Evolutionary conservation across 1,140 invertebrate genomes (phyloP).

Genomic region (Cryptotermes secundus): DNA sequence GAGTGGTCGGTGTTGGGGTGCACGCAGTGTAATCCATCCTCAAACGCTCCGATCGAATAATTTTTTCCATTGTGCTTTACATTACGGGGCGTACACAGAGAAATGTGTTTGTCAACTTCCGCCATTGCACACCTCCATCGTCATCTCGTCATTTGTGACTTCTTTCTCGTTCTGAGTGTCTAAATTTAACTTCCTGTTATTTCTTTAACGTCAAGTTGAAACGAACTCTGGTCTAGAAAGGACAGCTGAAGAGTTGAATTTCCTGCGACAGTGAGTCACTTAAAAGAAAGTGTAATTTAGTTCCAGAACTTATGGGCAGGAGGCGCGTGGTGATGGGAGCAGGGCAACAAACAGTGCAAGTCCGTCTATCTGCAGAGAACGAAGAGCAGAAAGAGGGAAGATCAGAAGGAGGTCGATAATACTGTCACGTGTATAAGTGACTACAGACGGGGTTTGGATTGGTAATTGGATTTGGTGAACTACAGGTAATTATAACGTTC

Average conservation of each 20-base stretch:
- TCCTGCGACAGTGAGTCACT: not conserved
- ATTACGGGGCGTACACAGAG: not conserved
- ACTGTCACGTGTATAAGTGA: no score
- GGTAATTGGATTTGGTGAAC: no score
- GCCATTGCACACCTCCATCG: not conserved
- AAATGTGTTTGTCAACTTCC: not conserved
- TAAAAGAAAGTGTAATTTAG: not conserved
- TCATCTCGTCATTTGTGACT: not conserved
- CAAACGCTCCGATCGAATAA: not conserved
- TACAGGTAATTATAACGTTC: no score
- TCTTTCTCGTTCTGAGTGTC: not conserved
- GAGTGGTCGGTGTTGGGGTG: no score
- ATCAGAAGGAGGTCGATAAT: no score
- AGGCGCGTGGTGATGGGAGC: not conserved
- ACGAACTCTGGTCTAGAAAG: not conserved
- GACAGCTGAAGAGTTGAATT: not conserved
- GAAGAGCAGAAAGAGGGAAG: not conserved
- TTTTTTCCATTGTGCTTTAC: not conserved
- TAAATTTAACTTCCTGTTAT: not conserved
- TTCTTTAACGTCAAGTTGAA: not conserved
- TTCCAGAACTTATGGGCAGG: not conserved
- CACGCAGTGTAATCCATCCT: not conserved
- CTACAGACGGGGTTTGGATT: no score
- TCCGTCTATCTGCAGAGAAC: no score
- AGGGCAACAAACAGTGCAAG: no score